These are phyloP conservation scores for Lytechinus pictus DNA, from an alignment of 35 echinoderm and acorn worm genomes.

Conservation along the genomic window DNA sequence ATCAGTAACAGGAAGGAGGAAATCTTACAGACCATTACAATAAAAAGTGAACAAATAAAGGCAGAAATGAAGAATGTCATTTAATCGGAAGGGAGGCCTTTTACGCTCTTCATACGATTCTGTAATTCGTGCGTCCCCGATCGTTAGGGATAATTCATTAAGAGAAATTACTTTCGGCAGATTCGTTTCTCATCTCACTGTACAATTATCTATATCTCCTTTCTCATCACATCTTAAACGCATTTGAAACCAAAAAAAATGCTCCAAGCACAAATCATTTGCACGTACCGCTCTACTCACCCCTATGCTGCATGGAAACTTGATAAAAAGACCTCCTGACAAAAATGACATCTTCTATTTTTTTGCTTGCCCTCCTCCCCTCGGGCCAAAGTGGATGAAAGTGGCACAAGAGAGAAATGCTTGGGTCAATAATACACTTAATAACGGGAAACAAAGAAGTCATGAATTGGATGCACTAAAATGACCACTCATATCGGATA, in stretches of 20 bases:
- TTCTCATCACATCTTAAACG: slow-evolving; percentile 11
- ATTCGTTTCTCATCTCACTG: slow-evolving; percentile 4
- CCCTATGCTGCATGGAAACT: not conserved
- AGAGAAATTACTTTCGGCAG: slow-evolving; percentile 1
- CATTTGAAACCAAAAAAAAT: slow-evolving; percentile 13
- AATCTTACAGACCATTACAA: not conserved
- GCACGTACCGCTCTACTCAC: not conserved
- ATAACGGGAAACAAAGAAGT: not conserved
- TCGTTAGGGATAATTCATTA: slow-evolving; percentile 13
- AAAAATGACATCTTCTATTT: not conserved
- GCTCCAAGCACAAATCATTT: slow-evolving; percentile 11
- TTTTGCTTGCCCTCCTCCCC: not conserved
- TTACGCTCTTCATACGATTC: slow-evolving; percentile 1
- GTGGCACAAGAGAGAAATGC: not conserved
- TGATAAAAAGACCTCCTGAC: not conserved
- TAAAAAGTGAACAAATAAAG: slow-evolving; percentile 9
- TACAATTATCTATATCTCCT: slow-evolving; percentile 12
- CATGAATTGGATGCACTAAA: not conserved
- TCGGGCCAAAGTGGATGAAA: not conserved
- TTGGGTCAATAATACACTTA: not conserved
- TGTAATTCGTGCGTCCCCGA: not conserved
- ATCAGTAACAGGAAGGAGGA: not conserved
- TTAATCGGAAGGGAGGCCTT: not conserved
- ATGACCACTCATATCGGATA: not conserved
- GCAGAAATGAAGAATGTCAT: not conserved